phyloP scores from a whole-genome alignment of 2,888 invertebrate genomes.

The Dicyrtoma fusca region DNA sequence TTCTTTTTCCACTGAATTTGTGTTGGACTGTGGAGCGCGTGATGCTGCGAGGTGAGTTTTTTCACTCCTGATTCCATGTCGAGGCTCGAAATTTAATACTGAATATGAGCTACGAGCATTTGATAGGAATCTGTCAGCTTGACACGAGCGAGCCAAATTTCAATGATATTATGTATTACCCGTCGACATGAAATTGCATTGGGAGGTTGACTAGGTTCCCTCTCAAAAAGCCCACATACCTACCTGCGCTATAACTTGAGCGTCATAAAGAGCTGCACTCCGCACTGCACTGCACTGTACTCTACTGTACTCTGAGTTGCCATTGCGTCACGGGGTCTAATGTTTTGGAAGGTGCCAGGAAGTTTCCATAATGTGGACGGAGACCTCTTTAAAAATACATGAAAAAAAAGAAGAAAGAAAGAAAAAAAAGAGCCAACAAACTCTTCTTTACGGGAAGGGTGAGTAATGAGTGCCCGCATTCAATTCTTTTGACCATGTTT shows the following conservation, averaged over 20 bases:
- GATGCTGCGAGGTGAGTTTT: conserved; percentile 31
- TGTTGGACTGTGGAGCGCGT: conserved; percentile 8
- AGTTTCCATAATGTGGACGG: too few relatives aligned
- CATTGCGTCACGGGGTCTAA: too few relatives aligned
- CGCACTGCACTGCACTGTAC: too few relatives aligned
- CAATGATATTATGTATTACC: conserved; percentile 37
- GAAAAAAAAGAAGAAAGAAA: too few relatives aligned
- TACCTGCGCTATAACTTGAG: too few relatives aligned
- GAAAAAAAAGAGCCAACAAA: too few relatives aligned
- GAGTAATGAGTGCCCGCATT: conserved; percentile 19
- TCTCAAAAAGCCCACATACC: too few relatives aligned
- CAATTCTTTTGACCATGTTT: conserved; percentile 14
- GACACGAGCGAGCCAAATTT: conserved; percentile 38
- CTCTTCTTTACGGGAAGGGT: background rate
- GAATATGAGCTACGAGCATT: conserved; percentile 51
- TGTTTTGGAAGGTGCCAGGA: too few relatives aligned
- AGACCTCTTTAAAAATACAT: too few relatives aligned
- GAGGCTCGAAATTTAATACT: conserved; percentile 37
- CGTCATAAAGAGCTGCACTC: too few relatives aligned
- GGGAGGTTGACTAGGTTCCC: background rate
- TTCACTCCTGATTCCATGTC: conserved; percentile 25
- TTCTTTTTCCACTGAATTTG: background rate
- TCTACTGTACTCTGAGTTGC: too few relatives aligned
- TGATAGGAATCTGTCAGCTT: conserved; percentile 56
- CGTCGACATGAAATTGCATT: conserved; percentile 22